Evolutionary conservation across 2,113 vertebrate species (phyloP).

Genomic region (Gasterosteus nipponicus): DNA sequence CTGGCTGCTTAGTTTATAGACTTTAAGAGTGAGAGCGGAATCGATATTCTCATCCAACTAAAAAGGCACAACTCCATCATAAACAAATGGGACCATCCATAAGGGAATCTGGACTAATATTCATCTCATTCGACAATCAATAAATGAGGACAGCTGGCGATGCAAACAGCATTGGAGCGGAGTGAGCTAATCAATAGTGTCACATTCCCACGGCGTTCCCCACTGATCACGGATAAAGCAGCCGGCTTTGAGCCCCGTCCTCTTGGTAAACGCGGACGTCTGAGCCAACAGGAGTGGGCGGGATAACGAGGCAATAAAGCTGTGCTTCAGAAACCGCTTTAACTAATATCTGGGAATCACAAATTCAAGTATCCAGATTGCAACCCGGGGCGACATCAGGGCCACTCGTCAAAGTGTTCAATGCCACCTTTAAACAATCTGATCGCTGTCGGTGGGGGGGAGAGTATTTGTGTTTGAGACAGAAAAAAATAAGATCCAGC

Average conservation of each 20-base stretch:
- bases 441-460: too few species aligned
- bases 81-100: background rate
- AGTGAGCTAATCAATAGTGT: conserved; percentile 2
- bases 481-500: background rate
- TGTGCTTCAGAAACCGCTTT: conserved; percentile 41
- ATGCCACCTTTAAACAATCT: background rate
- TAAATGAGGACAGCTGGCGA: background rate
- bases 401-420: background rate
- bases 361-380: background rate
- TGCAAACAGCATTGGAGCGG: background rate
- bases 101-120: background rate
- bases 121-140: background rate
- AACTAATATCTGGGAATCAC: conserved; percentile 29
- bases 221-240: background rate
- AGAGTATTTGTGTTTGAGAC: background rate
- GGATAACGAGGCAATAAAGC: conserved; percentile 17
- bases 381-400: background rate
- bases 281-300: conserved; percentile 21
- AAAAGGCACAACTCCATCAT: background rate
- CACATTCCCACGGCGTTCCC: background rate
- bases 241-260: background rate
- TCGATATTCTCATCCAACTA: too few species aligned
- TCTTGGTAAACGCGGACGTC: conserved; percentile 11
- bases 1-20: background rate
- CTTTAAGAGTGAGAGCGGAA: background rate